These are phyloP conservation scores for Eupristina koningsbergeri DNA, from an alignment of 1,140 invertebrate genomes.

Conservation along the genomic window DNA sequence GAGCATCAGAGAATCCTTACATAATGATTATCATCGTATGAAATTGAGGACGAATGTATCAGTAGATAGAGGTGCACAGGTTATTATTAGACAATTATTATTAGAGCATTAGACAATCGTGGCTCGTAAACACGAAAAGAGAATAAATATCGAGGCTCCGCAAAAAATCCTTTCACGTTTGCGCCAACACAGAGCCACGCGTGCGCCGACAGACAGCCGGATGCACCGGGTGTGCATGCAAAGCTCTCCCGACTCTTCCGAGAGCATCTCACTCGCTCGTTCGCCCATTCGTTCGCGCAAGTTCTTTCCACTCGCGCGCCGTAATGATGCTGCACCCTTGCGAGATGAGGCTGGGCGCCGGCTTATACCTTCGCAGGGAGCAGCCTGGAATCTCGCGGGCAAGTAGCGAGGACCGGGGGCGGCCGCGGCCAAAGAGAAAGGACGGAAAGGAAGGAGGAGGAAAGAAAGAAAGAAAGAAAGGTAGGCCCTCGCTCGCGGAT, in stretches of 20 bases:
- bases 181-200: not conserved
- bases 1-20: no score
- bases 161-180: not conserved
- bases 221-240: no score
- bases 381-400: slow-evolving; percentile 42
- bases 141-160: not conserved
- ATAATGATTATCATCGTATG: not conserved
- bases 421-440: not conserved
- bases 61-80: not conserved
- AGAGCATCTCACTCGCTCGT: no score
- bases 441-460: not conserved
- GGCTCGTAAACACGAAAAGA: slow-evolving; percentile 5
- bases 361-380: slow-evolving; percentile 43
- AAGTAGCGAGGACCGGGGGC: slow-evolving; percentile 37
- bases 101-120: not conserved
- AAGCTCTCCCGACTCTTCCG: no score
- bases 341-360: not conserved
- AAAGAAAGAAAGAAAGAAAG: slow-evolving; percentile 21
- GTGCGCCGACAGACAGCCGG: no score
- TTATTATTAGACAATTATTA: no score
- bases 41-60: not conserved
- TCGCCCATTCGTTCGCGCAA: not conserved
- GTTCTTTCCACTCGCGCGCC: slow-evolving; percentile 35
- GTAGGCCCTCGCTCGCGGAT: slow-evolving; percentile 24
- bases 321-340: slow-evolving; percentile 49